Conservation (phyloP, 2,888 invertebrate species). For the Serripes groenlandicus region DNA sequence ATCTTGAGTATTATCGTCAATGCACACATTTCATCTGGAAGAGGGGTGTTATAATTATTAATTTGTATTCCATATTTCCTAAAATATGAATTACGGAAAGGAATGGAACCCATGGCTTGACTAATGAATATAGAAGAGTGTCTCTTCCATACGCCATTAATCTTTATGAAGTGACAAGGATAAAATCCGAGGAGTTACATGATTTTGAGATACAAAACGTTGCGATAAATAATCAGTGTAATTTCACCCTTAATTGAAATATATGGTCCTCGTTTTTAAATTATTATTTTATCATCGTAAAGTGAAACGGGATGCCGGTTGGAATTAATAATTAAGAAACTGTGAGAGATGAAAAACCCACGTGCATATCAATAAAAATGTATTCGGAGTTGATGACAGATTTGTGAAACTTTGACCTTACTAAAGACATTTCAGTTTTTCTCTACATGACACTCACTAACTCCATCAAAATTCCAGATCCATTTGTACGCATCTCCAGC, state of each 20-base stretch:
- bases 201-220: slow-evolving; percentile 1
- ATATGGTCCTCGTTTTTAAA: slow-evolving; percentile 11
- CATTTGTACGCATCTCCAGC: no score
- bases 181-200: slow-evolving; percentile 1
- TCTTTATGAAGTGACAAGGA: slow-evolving; percentile 18
- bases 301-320: slow-evolving; percentile 9
- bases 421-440: no score
- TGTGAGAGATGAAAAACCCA: not conserved
- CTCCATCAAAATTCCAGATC: no score
- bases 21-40: no score
- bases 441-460: no score
- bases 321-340: slow-evolving; percentile 21
- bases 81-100: not conserved
- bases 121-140: slow-evolving; percentile 14
- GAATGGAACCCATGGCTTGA: not conserved
- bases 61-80: slow-evolving; percentile 3
- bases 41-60: not conserved
- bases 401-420: no score
- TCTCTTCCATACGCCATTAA: not conserved
- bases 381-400: no score
- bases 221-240: slow-evolving; percentile 12
- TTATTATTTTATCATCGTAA: slow-evolving; percentile 20
- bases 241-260: slow-evolving; percentile 26
- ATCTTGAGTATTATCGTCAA: no score
- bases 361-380: slow-evolving; percentile 5